A percentile compares a stretch with the other conserved stretches of the same genome.
Evolutionary conservation across 2,888 invertebrate genomes (phyloP).

Genomic region (Germaria angustata): DNA sequence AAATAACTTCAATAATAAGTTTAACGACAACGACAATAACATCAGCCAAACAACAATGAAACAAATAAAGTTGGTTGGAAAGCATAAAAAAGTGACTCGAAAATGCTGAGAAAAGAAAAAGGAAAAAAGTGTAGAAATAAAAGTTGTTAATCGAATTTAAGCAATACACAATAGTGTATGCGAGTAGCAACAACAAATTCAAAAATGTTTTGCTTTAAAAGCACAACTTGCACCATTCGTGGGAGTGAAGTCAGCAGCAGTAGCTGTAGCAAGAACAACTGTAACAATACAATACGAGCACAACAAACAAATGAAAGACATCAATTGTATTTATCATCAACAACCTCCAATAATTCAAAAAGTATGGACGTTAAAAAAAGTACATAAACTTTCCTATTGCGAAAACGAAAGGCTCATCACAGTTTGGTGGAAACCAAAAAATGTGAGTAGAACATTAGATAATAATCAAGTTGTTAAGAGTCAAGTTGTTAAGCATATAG

Average conservation of each 20-base stretch:
- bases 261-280: conserved; percentile 17
- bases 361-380: conserved; percentile 25
- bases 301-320: conserved; percentile 48
- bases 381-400: background rate
- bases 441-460: no score
- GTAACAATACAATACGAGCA: conserved; percentile 33
- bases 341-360: conserved; percentile 63
- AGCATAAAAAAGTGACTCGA: background rate
- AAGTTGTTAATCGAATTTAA: conserved; percentile 68
- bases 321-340: conserved; percentile 61
- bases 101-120: background rate
- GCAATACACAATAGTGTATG: conserved; percentile 56
- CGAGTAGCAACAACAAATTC: conserved; percentile 38
- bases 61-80: conserved; percentile 16
- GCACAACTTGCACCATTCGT: background rate
- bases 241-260: conserved; percentile 30
- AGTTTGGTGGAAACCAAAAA: no score
- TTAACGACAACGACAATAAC: conserved; percentile 39
- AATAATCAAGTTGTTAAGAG: no score
- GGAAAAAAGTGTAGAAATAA: conserved; percentile 27
- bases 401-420: background rate
- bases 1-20: conserved; percentile 65
- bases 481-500: no score
- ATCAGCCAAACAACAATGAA: conserved; percentile 33
- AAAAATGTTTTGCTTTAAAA: conserved; percentile 1